Evolutionary conservation across 2,797 vertebrate genomes (phyloP).

Genomic region (Centroberyx gerrardi): DNA sequence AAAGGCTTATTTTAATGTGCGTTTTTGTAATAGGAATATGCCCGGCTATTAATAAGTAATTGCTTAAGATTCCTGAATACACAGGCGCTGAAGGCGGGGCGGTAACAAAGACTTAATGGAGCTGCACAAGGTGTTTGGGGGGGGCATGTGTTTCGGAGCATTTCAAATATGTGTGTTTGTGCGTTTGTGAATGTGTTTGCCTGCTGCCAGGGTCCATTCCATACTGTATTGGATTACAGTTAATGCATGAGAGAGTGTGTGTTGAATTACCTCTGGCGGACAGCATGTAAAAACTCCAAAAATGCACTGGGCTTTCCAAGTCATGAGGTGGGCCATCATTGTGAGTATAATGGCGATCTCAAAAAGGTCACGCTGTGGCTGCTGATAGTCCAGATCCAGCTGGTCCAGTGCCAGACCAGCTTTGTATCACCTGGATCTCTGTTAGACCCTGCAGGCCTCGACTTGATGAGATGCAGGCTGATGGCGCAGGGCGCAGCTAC

Average conservation of each 20-base stretch:
- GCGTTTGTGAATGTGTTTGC: constrained; percentile 34
- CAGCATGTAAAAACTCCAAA: constrained; percentile 25
- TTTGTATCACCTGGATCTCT: constrained; percentile 50
- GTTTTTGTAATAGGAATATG: constrained; percentile 38
- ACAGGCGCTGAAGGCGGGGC: constrained; percentile 7
- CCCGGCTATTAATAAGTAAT: constrained; percentile 53
- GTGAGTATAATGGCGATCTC: constrained; percentile 54
- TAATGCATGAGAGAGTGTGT: constrained; percentile 43
- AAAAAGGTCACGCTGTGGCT: constrained; percentile 62
- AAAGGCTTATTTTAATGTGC: constrained; percentile 53
- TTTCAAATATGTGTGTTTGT: constrained; percentile 7
- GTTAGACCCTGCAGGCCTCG: constrained; percentile 47
- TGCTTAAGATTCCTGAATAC: constrained; percentile 14
- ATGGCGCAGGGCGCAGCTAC: constrained; percentile 23
- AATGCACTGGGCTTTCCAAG: constrained; percentile 64
- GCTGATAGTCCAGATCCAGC: constrained; percentile 57
- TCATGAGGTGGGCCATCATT: constrained; percentile 55
- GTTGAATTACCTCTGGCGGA: constrained; percentile 69
- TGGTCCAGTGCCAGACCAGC: constrained; percentile 68
- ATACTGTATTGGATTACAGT: constrained; percentile 60
- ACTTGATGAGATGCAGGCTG: constrained; percentile 66
- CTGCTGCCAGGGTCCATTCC: constrained; percentile 51
- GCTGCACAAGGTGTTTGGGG: constrained; percentile 20
- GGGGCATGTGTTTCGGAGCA: background rate
- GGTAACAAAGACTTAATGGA: constrained; percentile 42